phyloP scores from a whole-genome alignment of 2,888 invertebrate species.

The Caenorhabditis zanzibari region DNA sequence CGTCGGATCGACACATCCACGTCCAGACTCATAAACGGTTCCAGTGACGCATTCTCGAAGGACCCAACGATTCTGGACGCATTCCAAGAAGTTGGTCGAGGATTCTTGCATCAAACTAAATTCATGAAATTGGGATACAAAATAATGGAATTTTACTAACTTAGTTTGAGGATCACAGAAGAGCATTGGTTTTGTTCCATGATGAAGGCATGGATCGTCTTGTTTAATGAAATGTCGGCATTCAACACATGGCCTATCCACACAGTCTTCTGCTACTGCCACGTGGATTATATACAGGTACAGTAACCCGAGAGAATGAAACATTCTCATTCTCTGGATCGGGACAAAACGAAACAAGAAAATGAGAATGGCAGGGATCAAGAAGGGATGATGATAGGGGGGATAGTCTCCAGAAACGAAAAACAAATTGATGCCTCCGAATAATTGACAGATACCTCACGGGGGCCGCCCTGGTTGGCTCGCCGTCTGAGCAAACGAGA shows the following conservation, averaged over 20 bases:
- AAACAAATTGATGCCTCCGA: slow-evolving; percentile 48
- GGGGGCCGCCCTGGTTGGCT: slow-evolving; percentile 47
- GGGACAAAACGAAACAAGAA: slow-evolving; percentile 9
- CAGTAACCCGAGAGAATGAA: slow-evolving; percentile 61
- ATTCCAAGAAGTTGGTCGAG: slow-evolving; percentile 65
- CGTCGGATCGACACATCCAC: slow-evolving; percentile 76
- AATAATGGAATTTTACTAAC: slow-evolving; percentile 37
- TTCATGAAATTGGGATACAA: background rate
- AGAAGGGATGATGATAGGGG: slow-evolving; percentile 4
- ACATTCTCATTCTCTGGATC: slow-evolving; percentile 42
- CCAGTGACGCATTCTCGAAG: slow-evolving; percentile 70
- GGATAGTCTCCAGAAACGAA: slow-evolving; percentile 29
- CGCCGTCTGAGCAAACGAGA: slow-evolving; percentile 23
- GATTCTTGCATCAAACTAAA: slow-evolving; percentile 68
- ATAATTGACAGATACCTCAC: slow-evolving; percentile 65
- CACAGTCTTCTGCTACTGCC: slow-evolving; percentile 62
- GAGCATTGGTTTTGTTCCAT: slow-evolving; percentile 61
- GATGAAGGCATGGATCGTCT: slow-evolving; percentile 66
- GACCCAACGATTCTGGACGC: slow-evolving; percentile 58
- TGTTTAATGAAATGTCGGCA: slow-evolving; percentile 63
- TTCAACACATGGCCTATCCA: slow-evolving; percentile 67
- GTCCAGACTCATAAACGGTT: slow-evolving; percentile 64
- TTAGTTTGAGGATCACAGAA: slow-evolving; percentile 63
- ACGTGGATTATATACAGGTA: slow-evolving; percentile 32
- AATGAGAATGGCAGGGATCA: slow-evolving; percentile 40